Evolutionary conservation across 2,888 invertebrate species (phyloP).

Genomic region (Cephus nigrinus): DNA sequence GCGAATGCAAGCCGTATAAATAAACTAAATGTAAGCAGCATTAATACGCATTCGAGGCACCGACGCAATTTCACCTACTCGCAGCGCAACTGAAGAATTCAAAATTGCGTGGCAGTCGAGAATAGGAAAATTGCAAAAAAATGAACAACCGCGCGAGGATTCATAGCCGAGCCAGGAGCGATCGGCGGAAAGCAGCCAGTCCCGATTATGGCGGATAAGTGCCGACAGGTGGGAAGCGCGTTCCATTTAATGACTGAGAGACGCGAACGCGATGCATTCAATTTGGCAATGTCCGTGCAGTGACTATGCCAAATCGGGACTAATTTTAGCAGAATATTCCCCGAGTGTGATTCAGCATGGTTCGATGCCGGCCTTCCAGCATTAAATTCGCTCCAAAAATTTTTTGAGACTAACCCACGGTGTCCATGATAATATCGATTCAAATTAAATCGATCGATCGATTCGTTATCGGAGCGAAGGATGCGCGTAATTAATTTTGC

Average conservation of each 20-base stretch:
- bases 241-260: background rate
- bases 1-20: slow-evolving; percentile 27
- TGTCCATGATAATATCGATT: background rate
- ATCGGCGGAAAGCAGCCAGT: background rate
- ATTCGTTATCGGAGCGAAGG: background rate
- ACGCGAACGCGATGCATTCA: background rate
- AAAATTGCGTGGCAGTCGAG: background rate
- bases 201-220: background rate
- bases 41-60: slow-evolving; percentile 22
- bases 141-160: background rate
- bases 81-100: background rate
- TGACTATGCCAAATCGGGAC: background rate
- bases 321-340: background rate
- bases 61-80: background rate
- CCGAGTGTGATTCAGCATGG: background rate
- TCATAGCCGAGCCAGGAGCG: background rate
- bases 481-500: background rate
- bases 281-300: background rate
- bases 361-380: background rate
- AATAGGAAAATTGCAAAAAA: background rate
- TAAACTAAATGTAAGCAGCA: slow-evolving; percentile 34
- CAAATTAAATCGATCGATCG: background rate
- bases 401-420: no score
- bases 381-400: no score
- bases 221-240: background rate